Evolutionary conservation across 2,113 vertebrate species (phyloP).

Genomic region (Mormoops blainvillei): DNA sequence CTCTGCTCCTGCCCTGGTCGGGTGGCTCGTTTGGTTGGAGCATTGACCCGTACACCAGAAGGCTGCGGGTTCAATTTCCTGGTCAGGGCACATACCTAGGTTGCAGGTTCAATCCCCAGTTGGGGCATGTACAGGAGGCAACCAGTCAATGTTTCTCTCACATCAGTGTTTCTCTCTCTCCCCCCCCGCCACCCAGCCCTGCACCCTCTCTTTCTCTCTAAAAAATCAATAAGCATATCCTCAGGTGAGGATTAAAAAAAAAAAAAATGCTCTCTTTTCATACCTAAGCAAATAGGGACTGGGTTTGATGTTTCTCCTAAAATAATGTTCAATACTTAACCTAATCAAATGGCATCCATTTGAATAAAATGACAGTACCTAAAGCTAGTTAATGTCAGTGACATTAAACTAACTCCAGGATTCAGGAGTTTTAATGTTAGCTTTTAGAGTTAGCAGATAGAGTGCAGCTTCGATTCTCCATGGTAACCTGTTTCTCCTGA

Average conservation of each 20-base stretch:
- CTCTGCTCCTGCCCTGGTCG: background rate
- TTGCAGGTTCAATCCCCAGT: no score
- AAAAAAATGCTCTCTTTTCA: background rate
- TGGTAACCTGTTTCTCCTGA: constrained; percentile 53
- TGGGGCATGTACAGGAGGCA: no score
- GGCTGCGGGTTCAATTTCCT: no score
- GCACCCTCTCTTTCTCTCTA: no score
- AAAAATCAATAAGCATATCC: no score
- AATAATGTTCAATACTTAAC: constrained; percentile 64
- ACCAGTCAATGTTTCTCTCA: no score
- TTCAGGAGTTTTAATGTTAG: constrained; percentile 73
- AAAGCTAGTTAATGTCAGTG: constrained; percentile 75
- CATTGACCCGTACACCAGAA: no score
- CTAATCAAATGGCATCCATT: constrained; percentile 81
- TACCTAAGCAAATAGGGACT: constrained; percentile 75
- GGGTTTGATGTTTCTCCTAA: constrained; percentile 71
- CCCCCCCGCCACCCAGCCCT: no score
- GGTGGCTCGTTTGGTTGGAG: no score
- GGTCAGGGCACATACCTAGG: no score
- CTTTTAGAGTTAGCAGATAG: constrained; percentile 65
- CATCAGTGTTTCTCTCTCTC: no score
- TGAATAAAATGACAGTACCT: constrained; percentile 76
- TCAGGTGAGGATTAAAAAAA: no score
- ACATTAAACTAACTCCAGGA: constrained; percentile 82
- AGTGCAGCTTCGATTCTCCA: constrained; percentile 46